These are phyloP conservation scores for Ceraclea dissimilis DNA, from an alignment of 2,888 invertebrate genomes.

Conservation along the genomic window DNA sequence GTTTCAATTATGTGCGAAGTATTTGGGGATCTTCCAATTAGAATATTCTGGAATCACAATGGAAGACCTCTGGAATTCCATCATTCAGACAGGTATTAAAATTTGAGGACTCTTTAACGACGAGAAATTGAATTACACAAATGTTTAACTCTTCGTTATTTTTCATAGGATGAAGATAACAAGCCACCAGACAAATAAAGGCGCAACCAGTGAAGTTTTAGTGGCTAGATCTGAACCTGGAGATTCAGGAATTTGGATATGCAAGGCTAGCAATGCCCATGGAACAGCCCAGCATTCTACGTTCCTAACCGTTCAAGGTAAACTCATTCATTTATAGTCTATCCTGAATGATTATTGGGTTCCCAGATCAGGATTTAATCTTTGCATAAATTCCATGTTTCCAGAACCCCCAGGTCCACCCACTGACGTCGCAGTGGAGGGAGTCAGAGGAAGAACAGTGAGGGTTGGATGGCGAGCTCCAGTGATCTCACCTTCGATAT, in stretches of 20 bases:
- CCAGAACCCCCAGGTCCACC: conserved; percentile 45
- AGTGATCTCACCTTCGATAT: conserved; percentile 39
- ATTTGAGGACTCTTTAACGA: neutral
- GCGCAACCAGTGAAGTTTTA: conserved; percentile 36
- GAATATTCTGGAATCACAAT: conserved; percentile 70
- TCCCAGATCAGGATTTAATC: too few relatives aligned
- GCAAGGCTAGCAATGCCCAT: conserved; percentile 42
- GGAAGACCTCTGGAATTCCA: conserved; percentile 11
- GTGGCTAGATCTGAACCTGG: conserved; percentile 39
- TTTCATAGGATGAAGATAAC: conserved; percentile 36
- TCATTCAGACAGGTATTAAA: conserved; percentile 8
- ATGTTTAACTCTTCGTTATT: neutral
- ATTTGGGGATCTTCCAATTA: conserved; percentile 75
- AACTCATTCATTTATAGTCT: too few relatives aligned
- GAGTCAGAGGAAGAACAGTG: conserved; percentile 37
- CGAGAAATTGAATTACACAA: neutral
- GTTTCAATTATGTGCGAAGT: conserved; percentile 68
- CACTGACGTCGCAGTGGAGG: conserved; percentile 40
- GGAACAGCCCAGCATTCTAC: conserved; percentile 38
- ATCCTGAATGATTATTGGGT: too few relatives aligned
- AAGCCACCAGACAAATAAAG: conserved; percentile 37
- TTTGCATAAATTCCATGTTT: too few relatives aligned
- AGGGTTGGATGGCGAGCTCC: conserved; percentile 43
- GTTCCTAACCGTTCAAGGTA: conserved; percentile 41
- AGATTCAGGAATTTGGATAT: conserved; percentile 43